Evolutionary conservation across 2,888 invertebrate genomes (phyloP), one percentile per base, ranked within the genome.

Genomic region (Idaea biselata): DNA sequence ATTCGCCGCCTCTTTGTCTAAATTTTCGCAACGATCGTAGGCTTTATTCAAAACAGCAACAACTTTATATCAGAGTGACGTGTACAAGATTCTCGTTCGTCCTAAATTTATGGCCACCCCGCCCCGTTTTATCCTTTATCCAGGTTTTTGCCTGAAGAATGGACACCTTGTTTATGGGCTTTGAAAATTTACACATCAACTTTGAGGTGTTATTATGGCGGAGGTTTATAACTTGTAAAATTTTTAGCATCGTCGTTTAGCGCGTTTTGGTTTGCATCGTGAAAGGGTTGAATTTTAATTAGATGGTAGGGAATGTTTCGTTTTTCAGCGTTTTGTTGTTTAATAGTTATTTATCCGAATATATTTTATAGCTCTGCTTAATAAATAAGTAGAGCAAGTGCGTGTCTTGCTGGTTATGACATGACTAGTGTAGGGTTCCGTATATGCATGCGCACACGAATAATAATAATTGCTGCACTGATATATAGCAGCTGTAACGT

Each of bases 61-160:
- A 84, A 82, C 85, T 87, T 87, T 84, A 88, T 87, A 83, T 80
- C 76, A 74, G 79, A 81, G 81, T 82, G 88, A 87, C 83, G 82
- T 72, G 73, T 73, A 78, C 82, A 86, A 83, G 85, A 84, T 80
- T 82, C 81, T 73, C 77, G 77, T 76, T 75, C 76, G 73, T 71
- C 74, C 71, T 71, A 73, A 76, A 88, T 86, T 87, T 87, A 87
- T 83, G 76, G 78, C 73, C 76, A 68, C 66, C 72, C 71, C 74
- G 66, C 75, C 70, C 33, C 56, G 56, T 56, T 70, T 68, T 67
- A 71, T 76, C 79, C 77, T 76, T 78, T 77, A 76, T 74, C 77
- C 75, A 70, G 74, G 71, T 71, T 61, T 66, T 66, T 60, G 58
- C 64, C 62, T 65, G 69, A 70, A 74, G 75, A 76, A 77, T 72